phyloP scores from a whole-genome alignment of 2,888 invertebrate genomes.

The Beris chalybata region DNA sequence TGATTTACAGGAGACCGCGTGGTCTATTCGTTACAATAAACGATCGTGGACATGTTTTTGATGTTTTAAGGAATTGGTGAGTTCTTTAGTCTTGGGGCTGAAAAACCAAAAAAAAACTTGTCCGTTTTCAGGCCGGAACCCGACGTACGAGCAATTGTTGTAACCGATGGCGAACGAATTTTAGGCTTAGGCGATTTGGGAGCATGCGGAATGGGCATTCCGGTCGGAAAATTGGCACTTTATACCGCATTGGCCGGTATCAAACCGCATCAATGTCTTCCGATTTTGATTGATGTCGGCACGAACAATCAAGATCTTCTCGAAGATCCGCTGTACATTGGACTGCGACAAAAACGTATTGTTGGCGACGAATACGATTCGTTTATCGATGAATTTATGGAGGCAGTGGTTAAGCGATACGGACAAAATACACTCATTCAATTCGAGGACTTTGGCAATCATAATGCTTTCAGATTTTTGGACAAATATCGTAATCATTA shows the following conservation, averaged over 20 bases:
- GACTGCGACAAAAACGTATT: slow-evolving; percentile 81
- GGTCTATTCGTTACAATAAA: slow-evolving; percentile 96
- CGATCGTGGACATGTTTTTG: slow-evolving; percentile 89
- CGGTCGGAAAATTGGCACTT: slow-evolving; percentile 93
- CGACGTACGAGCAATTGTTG: slow-evolving; percentile 83
- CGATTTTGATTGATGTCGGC: slow-evolving; percentile 92
- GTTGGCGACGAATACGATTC: slow-evolving; percentile 87
- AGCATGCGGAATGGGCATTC: slow-evolving; percentile 96
- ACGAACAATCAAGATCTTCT: slow-evolving; percentile 88
- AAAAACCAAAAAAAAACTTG: slow-evolving; percentile 2
- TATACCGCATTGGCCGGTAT: slow-evolving; percentile 98
- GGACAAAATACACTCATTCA: slow-evolving; percentile 83
- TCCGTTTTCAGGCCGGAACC: slow-evolving; percentile 72
- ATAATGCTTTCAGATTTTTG: slow-evolving; percentile 93
- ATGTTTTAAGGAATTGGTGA: slow-evolving; percentile 64
- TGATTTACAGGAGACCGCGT: slow-evolving; percentile 90
- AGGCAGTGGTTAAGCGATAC: slow-evolving; percentile 83
- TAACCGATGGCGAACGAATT: slow-evolving; percentile 97
- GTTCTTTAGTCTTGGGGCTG: slow-evolving; percentile 17
- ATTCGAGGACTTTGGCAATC: slow-evolving; percentile 97
- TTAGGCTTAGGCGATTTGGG: slow-evolving; percentile 96
- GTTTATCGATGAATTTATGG: slow-evolving; percentile 97
- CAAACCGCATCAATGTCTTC: slow-evolving; percentile 91
- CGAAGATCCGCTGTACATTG: slow-evolving; percentile 94
- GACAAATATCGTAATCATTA: slow-evolving; percentile 88